These are phyloP conservation scores for Catostomus latipinnis DNA, from an alignment of 2,797 vertebrate genomes.

Conservation along the genomic window DNA sequence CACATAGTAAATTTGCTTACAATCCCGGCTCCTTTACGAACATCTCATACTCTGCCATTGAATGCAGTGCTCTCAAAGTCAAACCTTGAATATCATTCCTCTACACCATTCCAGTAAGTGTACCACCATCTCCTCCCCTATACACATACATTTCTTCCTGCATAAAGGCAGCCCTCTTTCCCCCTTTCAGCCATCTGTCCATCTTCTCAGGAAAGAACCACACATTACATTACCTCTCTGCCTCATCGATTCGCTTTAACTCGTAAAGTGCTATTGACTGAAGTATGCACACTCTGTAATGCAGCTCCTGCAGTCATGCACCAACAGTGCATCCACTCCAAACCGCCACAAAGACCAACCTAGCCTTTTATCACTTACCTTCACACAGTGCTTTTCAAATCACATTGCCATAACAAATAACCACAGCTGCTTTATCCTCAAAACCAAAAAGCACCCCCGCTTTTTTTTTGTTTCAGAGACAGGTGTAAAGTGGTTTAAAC, in stretches of 20 bases:
- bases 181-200: constrained; percentile 56
- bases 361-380: constrained; percentile 15
- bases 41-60: constrained; percentile 48
- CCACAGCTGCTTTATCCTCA: neutral
- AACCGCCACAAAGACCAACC: neutral
- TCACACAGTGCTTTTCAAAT: constrained; percentile 4
- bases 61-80: constrained; percentile 10
- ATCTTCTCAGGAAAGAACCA: constrained; percentile 54
- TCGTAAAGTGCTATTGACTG: constrained; percentile 81
- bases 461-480: constrained; percentile 1
- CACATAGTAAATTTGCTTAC: neutral
- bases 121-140: constrained; percentile 4
- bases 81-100: constrained; percentile 33
- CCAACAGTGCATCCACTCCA: neutral
- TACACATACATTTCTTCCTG: constrained; percentile 5
- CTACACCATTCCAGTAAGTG: constrained; percentile 4
- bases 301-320: constrained; percentile 56
- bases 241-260: constrained; percentile 76
- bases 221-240: constrained; percentile 73
- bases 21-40: constrained; percentile 31
- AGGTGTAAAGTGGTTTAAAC: neutral
- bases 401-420: constrained; percentile 7
- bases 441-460: neutral
- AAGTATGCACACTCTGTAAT: constrained; percentile 67
- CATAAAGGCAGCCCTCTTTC: constrained; percentile 40